These are phyloP conservation scores for Alcedo quadribrachys DNA, from an alignment of 2,797 vertebrate species.

Conservation along the genomic window DNA sequence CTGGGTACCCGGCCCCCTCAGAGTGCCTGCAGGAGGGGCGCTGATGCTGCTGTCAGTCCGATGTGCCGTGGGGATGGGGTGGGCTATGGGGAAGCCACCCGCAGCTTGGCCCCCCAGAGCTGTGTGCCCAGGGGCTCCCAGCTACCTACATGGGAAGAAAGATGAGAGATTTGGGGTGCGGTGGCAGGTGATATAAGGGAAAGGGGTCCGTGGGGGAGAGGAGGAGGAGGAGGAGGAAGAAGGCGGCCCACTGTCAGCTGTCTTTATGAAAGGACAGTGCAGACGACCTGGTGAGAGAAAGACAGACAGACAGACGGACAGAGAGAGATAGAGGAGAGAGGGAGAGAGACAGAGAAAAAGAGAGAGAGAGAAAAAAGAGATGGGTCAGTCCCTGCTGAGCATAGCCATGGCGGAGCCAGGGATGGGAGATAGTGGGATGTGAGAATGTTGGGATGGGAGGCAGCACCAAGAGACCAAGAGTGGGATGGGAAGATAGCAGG, in stretches of 20 bases:
- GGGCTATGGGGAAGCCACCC: slow-evolving; percentile 17
- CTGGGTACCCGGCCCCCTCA: fast-evolving
- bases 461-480: background rate
- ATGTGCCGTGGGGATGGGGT: slow-evolving; percentile 64
- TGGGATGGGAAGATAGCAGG: background rate
- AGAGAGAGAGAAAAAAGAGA: slow-evolving; percentile 71
- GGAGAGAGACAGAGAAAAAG: background rate
- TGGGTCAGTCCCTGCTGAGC: slow-evolving; percentile 73
- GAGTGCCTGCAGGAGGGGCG: background rate
- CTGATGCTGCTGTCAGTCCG: background rate
- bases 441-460: background rate
- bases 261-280: slow-evolving; percentile 98
- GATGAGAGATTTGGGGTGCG: slow-evolving; percentile 85
- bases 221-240: slow-evolving; percentile 85
- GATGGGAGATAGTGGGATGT: background rate
- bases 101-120: background rate
- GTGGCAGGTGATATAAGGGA: slow-evolving; percentile 86
- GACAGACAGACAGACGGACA: slow-evolving; percentile 79
- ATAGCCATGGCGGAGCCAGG: background rate
- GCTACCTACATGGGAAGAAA: slow-evolving; percentile 96
- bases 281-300: slow-evolving; percentile 90
- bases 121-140: slow-evolving; percentile 51
- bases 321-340: slow-evolving; percentile 20
- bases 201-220: slow-evolving; percentile 83
- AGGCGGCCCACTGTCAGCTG: slow-evolving; percentile 90